phyloP scores from a whole-genome alignment of 2,888 invertebrate genomes.

The Melipona bicolor region DNA sequence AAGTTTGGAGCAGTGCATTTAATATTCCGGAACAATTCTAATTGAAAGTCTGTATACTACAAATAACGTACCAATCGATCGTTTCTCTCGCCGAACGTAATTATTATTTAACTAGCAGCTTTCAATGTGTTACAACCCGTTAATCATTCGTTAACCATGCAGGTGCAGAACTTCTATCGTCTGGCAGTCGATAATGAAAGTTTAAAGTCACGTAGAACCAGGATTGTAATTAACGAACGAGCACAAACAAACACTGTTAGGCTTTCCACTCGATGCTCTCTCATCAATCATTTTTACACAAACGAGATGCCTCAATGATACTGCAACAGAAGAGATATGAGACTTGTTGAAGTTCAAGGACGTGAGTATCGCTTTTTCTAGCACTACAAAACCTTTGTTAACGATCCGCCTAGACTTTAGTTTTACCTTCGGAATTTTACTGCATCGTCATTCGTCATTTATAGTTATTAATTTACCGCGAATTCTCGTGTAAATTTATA shows the following conservation, averaged over 20 bases:
- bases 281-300: neutral
- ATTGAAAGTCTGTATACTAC: neutral
- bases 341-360: neutral
- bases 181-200: neutral
- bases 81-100: neutral
- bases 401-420: neutral
- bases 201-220: neutral
- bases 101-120: conserved; percentile 17
- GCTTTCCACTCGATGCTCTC: neutral
- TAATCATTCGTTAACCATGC: neutral
- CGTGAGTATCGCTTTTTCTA: neutral
- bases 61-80: neutral
- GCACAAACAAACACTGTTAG: conserved; percentile 2
- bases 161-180: neutral
- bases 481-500: neutral
- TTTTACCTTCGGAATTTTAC: neutral
- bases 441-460: neutral
- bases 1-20: neutral
- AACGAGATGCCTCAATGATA: neutral
- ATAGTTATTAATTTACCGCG: neutral
- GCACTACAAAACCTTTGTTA: neutral
- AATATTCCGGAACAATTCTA: neutral
- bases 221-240: neutral
- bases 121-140: too few species aligned
- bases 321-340: neutral